Evolutionary conservation across 2,113 vertebrate genomes (phyloP).

Genomic region (Tachysurus fulvidraco): DNA sequence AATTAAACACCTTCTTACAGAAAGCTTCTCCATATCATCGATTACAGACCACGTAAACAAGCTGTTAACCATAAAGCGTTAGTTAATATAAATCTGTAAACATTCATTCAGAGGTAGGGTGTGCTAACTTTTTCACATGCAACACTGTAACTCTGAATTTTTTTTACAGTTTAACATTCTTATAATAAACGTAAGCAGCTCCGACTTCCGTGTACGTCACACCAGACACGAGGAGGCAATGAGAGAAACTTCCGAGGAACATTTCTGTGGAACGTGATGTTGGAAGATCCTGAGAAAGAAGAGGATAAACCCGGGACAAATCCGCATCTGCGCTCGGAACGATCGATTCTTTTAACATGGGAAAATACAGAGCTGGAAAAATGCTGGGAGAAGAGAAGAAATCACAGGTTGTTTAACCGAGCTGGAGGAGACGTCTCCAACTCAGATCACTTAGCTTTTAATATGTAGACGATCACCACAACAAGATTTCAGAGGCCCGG

Average conservation of each 20-base stretch:
- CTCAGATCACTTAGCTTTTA: slow-evolving; percentile 71
- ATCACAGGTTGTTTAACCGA: slow-evolving; percentile 56
- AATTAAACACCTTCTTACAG: not conserved
- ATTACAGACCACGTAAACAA: not conserved
- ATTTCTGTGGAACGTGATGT: not conserved
- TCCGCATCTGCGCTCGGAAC: slow-evolving; percentile 4
- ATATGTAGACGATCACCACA: slow-evolving; percentile 76
- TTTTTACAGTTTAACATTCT: not conserved
- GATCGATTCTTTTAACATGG: not conserved
- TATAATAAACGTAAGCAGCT: not conserved
- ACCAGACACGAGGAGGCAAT: not conserved
- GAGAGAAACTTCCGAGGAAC: not conserved
- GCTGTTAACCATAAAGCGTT: not conserved
- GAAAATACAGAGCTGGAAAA: slow-evolving; percentile 68
- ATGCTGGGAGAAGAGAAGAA: slow-evolving; percentile 49
- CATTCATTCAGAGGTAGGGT: not conserved
- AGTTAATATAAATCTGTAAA: not conserved
- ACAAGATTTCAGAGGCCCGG: slow-evolving; percentile 75
- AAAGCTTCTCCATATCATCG: not conserved
- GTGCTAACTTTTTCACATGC: not conserved
- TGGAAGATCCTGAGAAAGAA: not conserved
- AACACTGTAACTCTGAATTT: not conserved
- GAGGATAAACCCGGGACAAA: slow-evolving; percentile 7
- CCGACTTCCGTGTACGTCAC: not conserved
- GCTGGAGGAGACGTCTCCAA: slow-evolving; percentile 51